Base-by-base conservation (phyloP, 2,888 invertebrate species). In the Drosophila cracens region DNA sequence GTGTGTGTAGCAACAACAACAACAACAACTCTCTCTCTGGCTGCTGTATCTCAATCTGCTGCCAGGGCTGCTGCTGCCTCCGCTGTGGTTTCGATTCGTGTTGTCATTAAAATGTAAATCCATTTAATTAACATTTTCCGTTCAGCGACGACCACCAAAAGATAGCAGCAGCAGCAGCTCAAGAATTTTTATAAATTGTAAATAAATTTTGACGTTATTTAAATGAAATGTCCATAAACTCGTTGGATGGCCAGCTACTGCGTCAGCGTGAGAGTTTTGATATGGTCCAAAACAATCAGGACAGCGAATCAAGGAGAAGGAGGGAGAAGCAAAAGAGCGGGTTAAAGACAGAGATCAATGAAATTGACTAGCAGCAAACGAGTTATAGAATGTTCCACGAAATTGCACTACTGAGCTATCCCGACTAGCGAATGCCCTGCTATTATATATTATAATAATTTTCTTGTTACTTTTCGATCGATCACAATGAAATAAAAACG, bases 41-140 rank as follows among this genome's bases (percentile, higher is more conserved):
- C 18, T 27, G 63, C 76, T 79, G 81, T 88, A 88, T 85, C 84
- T 85, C 88, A 84, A 84, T 85, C 88, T 86, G 75, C 70, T 80
- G 61, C 68, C 57, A 38, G 52, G 68, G 54, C n/a, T 56, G 38
- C 29, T 36, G 53, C 53, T 53, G 54, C 7, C 21, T 21, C 25
- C 38, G 54, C 46, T 57, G 75, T 61, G 74, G 63, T 70, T 62
- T 74, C 74, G 74, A 70, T 86, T 88, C 85, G 85, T 88, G 90
- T 86, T 90, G 90, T 90, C 90, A 87, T 87, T 87, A 90, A 87
- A 87, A 87, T 87, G 90, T 87, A 87, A 87, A 87, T 87, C 89
- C 88, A 76, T 87, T 87, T 87, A 87, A 87, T 87, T 87, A 87
- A 87, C 90, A 86, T 86, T 89, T 88, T 87, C 69, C 73, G 61